Percentiles rank a stretch among this genome's conserved stretches.
phyloP scores from a whole-genome alignment of 2,888 invertebrate species.

The Trachelus iudaicus region DNA sequence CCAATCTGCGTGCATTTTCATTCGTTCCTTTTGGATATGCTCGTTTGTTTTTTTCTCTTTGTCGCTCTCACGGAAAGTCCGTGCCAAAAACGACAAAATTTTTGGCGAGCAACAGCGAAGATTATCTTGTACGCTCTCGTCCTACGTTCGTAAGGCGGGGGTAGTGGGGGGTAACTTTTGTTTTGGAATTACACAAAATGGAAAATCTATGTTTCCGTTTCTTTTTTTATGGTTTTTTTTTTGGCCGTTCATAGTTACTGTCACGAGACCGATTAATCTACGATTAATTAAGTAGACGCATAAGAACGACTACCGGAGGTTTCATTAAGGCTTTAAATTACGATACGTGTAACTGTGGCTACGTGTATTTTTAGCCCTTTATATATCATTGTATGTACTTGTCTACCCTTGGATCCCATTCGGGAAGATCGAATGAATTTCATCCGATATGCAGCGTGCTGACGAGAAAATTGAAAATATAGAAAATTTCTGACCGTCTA shows the following conservation, averaged over 20 bases:
- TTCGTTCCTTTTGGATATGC: background rate
- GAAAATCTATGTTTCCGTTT: slow-evolving; percentile 2
- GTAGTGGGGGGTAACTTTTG: background rate
- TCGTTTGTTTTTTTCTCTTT: background rate
- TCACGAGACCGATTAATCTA: background rate
- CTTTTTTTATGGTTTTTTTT: slow-evolving; percentile 4
- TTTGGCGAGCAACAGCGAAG: background rate
- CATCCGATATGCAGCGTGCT: slow-evolving; percentile 13
- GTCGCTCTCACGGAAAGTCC: background rate
- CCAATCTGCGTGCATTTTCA: background rate
- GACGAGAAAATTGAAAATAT: slow-evolving; percentile 22
- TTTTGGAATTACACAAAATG: slow-evolving; percentile 6
- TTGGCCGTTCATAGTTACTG: slow-evolving; percentile 3
- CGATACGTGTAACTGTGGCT: background rate
- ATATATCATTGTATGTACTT: background rate
- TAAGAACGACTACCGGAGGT: background rate
- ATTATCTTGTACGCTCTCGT: background rate
- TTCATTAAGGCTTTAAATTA: background rate
- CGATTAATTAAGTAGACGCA: background rate
- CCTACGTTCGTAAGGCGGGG: background rate
- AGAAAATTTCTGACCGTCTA: background rate
- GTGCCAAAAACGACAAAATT: background rate
- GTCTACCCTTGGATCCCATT: background rate
- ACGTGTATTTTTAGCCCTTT: background rate
- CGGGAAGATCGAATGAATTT: slow-evolving; percentile 15